phyloP scores from a whole-genome alignment of 2,888 invertebrate species.

The Belgica antarctica region DNA sequence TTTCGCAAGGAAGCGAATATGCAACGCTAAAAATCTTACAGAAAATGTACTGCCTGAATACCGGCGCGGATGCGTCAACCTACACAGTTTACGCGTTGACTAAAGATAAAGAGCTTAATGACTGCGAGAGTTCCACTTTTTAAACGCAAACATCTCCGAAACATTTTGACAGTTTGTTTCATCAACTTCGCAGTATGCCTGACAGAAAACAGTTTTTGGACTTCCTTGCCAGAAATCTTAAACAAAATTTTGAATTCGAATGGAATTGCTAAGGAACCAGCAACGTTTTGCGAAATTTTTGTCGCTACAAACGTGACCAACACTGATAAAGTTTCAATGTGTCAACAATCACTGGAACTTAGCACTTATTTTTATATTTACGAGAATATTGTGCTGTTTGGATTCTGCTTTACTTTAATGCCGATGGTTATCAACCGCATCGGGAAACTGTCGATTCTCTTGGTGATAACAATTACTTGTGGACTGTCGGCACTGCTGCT shows the following conservation, averaged over 20 bases:
- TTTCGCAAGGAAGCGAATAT: constrained; percentile 50
- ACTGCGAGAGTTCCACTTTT: constrained; percentile 50
- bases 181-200: constrained; percentile 51
- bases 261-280: not conserved
- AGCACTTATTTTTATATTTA: constrained; percentile 8
- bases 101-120: constrained; percentile 45
- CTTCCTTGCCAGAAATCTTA: constrained; percentile 53
- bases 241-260: constrained; percentile 47
- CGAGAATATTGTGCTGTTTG: not conserved
- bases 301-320: not conserved
- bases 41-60: constrained; percentile 49
- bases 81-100: not conserved
- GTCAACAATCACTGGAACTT: not conserved
- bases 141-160: constrained; percentile 48
- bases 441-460: constrained; percentile 12
- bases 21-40: constrained; percentile 49
- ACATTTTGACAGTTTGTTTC: constrained; percentile 49
- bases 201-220: constrained; percentile 51
- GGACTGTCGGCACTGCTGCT: not conserved
- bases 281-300: constrained; percentile 36
- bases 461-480: not conserved
- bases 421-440: constrained; percentile 19
- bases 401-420: not conserved
- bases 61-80: constrained; percentile 45
- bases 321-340: not conserved